Evolutionary conservation across 2,113 vertebrate genomes (phyloP), one percentile per base, ranked within the genome.

Genomic region (Lamprologus ornatipinnis): DNA sequence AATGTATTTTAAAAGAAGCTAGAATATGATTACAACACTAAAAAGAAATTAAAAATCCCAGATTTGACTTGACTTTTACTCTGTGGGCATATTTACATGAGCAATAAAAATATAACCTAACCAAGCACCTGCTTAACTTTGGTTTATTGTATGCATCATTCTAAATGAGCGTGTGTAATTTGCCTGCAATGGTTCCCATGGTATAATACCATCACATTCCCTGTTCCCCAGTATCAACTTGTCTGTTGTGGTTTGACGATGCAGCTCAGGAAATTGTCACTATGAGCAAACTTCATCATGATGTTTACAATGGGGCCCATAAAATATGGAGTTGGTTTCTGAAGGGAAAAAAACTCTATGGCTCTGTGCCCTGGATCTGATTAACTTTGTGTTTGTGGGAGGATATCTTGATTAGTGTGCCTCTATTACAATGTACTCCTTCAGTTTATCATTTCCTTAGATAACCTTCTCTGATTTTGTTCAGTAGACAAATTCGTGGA

Each of bases 241-340:
- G 84, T 23, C 49, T 57, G 63, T 40, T 91, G 92, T 53, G 90
- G 89, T 84, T 75, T 28, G 28, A 82, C 35, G 63, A 86, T 49
- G 82, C 70, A 49, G 83, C 81, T 87, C 83, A 92, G 89, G 91
- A 92, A 94, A 93, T 53, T 93, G 93, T 92, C 90, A 89, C 85
- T 81, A 87, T 7, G 82, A 93, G 86, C 87, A 21, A 85, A 94
- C 88, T 51, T 81, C 49, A 37, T 65, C 26, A 9, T 23, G 70
- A 83, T 86, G 89, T 92, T 93, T 82, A 88, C 49, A 89, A 70
- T 82, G 88, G 35, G 68, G 8, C 26, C 92, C 91, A 87, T 88
- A 91, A 90, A 93, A 89, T 91, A 90, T 86, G 87, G 87, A 89
- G 86, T 47, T 37, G 92, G 92, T 93, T 92, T 94, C 82, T 92